phyloP scores from a whole-genome alignment of 2,888 invertebrate genomes.

The Pseudolycoriella hygida region DNA sequence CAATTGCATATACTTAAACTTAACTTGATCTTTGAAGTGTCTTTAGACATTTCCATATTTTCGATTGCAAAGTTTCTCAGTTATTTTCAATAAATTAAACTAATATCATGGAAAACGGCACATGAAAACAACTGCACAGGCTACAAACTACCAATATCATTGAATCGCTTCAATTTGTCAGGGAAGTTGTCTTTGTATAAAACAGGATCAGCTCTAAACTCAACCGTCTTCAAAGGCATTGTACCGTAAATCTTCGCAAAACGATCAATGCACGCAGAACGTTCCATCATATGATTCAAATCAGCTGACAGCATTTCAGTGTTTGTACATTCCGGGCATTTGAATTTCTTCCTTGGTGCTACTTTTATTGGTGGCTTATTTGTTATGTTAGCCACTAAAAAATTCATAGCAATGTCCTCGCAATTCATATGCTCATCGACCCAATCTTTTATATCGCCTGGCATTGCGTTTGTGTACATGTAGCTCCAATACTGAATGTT shows the following conservation, averaged over 20 bases:
- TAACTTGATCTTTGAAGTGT: no score
- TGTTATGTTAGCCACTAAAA: constrained; percentile 82
- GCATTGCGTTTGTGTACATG: constrained; percentile 80
- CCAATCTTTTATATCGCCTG: constrained; percentile 67
- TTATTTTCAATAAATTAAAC: no score
- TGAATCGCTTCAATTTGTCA: constrained; percentile 71
- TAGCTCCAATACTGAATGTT: constrained; percentile 67
- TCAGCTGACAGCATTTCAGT: constrained; percentile 90
- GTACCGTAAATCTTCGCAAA: constrained; percentile 64
- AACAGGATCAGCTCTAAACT: constrained; percentile 90
- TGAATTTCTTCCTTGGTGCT: constrained; percentile 89
- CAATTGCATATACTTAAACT: no score
- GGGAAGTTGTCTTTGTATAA: constrained; percentile 75
- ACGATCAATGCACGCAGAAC: constrained; percentile 74
- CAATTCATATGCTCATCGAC: constrained; percentile 95
- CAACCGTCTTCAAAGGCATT: constrained; percentile 76
- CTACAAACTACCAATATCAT: constrained; percentile 75
- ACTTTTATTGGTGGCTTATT: constrained; percentile 91
- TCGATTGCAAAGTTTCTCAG: no score
- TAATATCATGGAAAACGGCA: no score
- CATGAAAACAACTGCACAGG: no score
- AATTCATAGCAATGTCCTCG: constrained; percentile 97
- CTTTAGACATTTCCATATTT: no score
- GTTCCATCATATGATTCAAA: constrained; percentile 78
- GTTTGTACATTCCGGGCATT: constrained; percentile 87